phyloP scores from a whole-genome alignment of 2,797 vertebrate species.

The Sebastes itinus region DNA sequence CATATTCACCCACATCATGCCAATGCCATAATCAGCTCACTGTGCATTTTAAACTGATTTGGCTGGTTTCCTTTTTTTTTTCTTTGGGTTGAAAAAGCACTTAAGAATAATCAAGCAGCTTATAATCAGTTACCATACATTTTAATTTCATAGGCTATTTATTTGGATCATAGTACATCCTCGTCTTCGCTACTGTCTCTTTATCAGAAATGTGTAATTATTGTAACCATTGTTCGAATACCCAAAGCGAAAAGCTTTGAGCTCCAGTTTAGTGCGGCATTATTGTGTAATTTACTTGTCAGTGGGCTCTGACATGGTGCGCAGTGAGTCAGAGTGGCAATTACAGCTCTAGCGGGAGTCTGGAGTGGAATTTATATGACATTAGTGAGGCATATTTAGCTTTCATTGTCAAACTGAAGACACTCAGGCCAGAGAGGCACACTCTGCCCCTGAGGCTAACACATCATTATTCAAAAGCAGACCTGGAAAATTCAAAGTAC shows the following conservation, averaged over 20 bases:
- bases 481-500: slow-evolving; percentile 31
- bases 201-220: slow-evolving; percentile 18
- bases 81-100: not conserved
- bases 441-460: slow-evolving; percentile 38
- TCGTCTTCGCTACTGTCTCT: not conserved
- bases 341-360: slow-evolving; percentile 53
- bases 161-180: not conserved
- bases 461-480: slow-evolving; percentile 44
- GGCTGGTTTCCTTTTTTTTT: not conserved
- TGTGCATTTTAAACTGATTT: not conserved
- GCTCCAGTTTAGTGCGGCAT: slow-evolving; percentile 44
- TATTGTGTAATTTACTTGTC: slow-evolving; percentile 60
- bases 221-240: slow-evolving; percentile 11
- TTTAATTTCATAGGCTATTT: slow-evolving; percentile 9
- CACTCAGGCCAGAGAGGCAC: slow-evolving; percentile 45
- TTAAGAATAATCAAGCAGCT: not conserved
- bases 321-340: slow-evolving; percentile 54
- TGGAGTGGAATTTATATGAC: slow-evolving; percentile 67
- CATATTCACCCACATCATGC: not conserved
- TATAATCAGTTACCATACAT: not conserved
- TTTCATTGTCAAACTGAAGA: slow-evolving; percentile 57
- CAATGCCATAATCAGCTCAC: not conserved
- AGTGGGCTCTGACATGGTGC: slow-evolving; percentile 44
- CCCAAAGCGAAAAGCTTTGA: slow-evolving; percentile 23
- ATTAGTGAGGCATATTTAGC: slow-evolving; percentile 66